Conservation (phyloP, 2,888 invertebrate species). For the Meandrusa payeni region DNA sequence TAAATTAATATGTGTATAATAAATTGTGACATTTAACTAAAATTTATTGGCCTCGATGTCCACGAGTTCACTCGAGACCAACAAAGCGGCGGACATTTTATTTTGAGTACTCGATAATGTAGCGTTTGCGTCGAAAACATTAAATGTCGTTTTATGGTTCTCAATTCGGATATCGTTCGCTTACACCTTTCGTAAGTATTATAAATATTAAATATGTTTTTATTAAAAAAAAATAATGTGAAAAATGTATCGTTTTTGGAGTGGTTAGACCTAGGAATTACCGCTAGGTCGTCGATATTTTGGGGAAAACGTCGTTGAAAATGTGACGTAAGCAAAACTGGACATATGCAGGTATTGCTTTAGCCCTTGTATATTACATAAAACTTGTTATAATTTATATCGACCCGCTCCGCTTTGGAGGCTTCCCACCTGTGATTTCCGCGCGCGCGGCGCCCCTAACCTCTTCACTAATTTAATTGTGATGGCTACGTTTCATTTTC, state of each 20-base stretch:
- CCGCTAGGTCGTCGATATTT: constrained; percentile 69
- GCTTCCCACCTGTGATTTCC: constrained; percentile 68
- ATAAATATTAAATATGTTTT: constrained; percentile 42
- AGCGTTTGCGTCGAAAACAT: constrained; percentile 79
- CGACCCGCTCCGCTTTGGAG: constrained; percentile 71
- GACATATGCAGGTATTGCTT: constrained; percentile 50
- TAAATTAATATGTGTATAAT: constrained; percentile 64
- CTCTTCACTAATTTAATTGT: constrained; percentile 76
- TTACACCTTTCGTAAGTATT: constrained; percentile 79
- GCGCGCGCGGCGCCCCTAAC: constrained; percentile 79
- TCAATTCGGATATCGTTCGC: constrained; percentile 74
- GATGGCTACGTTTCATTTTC: constrained; percentile 46
- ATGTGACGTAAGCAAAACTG: constrained; percentile 70
- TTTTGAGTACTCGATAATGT: constrained; percentile 81
- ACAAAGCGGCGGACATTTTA: constrained; percentile 82
- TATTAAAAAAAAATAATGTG: constrained; percentile 41
- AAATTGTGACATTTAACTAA: constrained; percentile 59
- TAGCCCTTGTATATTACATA: constrained; percentile 46
- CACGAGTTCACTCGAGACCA: constrained; percentile 80
- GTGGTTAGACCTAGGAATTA: constrained; percentile 61
- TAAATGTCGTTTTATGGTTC: constrained; percentile 78
- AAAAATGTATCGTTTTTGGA: constrained; percentile 43
- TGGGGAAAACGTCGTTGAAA: constrained; percentile 64
- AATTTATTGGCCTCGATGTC: constrained; percentile 77
- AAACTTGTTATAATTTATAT: constrained; percentile 53